These are phyloP conservation scores for Himalopsyche japonica DNA, from an alignment of 2,888 invertebrate genomes.

Conservation along the genomic window DNA sequence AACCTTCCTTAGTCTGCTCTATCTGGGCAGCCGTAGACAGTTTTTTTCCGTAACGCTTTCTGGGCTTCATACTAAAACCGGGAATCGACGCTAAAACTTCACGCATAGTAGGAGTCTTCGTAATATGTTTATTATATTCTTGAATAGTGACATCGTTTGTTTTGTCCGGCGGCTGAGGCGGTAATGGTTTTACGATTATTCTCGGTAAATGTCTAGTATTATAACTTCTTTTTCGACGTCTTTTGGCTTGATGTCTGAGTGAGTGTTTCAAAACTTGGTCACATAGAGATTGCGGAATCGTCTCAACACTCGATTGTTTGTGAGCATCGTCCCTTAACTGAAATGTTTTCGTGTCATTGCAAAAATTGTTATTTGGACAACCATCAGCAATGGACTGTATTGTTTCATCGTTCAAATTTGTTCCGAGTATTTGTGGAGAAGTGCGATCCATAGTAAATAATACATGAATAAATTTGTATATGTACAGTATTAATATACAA, in stretches of 20 bases:
- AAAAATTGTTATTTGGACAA: conserved; percentile 22
- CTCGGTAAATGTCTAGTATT: conserved; percentile 69
- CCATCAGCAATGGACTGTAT: conserved; percentile 24
- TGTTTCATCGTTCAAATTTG: conserved; percentile 23
- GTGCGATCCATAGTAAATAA: conserved; percentile 28
- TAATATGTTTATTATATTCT: conserved; percentile 5
- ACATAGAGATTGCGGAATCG: conserved; percentile 6
- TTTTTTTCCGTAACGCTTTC: conserved; percentile 80
- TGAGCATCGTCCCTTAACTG: conserved; percentile 2
- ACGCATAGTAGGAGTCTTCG: conserved; percentile 74
- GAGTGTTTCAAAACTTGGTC: conserved; percentile 29
- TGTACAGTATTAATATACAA: background rate
- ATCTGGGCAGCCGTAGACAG: conserved; percentile 89
- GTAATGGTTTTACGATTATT: conserved; percentile 81
- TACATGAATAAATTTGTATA: background rate
- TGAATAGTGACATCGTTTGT: conserved; percentile 51
- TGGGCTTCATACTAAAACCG: conserved; percentile 81
- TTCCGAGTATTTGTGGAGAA: conserved; percentile 15
- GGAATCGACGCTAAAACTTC: conserved; percentile 88
- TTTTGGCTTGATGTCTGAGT: conserved; percentile 41
- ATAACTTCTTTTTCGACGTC: conserved; percentile 78
- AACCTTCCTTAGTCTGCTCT: conserved; percentile 90
- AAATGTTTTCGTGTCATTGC: conserved; percentile 22
- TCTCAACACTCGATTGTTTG: conserved; percentile 5
- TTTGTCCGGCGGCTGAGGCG: conserved; percentile 64